phyloP scores from a whole-genome alignment of 2,888 invertebrate genomes.

The Leptinotarsa haldemani region DNA sequence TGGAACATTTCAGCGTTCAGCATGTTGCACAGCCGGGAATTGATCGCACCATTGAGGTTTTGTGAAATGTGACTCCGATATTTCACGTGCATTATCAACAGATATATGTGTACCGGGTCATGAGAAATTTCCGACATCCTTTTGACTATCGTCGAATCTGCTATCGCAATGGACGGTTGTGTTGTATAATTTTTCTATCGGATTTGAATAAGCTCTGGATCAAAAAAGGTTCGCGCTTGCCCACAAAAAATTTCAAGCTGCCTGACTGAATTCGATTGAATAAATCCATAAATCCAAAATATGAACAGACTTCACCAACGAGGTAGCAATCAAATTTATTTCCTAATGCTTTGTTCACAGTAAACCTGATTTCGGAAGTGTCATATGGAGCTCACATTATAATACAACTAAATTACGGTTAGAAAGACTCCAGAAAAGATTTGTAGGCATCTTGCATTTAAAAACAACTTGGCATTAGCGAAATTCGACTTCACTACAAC shows the following conservation, averaged over 20 bases:
- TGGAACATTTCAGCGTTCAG: slow-evolving; percentile 29
- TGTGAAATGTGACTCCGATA: slow-evolving; percentile 51
- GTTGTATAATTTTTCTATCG: slow-evolving; percentile 14
- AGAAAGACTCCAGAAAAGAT: too few relatives aligned
- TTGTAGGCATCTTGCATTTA: too few relatives aligned
- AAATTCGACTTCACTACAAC: too few relatives aligned
- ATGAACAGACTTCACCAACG: too few relatives aligned
- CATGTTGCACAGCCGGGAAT: slow-evolving; percentile 44
- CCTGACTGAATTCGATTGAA: too few relatives aligned
- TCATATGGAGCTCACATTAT: too few relatives aligned
- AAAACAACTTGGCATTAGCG: too few relatives aligned
- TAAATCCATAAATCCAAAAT: too few relatives aligned
- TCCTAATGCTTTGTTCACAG: too few relatives aligned
- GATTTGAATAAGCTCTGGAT: not conserved
- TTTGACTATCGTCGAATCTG: slow-evolving; percentile 31
- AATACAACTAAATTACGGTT: too few relatives aligned
- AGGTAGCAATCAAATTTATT: too few relatives aligned
- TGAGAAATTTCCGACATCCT: slow-evolving; percentile 32
- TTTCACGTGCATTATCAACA: slow-evolving; percentile 49
- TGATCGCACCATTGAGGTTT: slow-evolving; percentile 49
- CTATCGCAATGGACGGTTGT: not conserved
- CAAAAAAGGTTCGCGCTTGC: not conserved
- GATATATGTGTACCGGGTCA: slow-evolving; percentile 34
- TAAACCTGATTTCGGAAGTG: too few relatives aligned
- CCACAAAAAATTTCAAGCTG: not conserved